Percentiles rank a stretch among this genome's conserved stretches.
Evolutionary conservation across 1,140 invertebrate species (phyloP).

Genomic region (Gryon sp.): DNA sequence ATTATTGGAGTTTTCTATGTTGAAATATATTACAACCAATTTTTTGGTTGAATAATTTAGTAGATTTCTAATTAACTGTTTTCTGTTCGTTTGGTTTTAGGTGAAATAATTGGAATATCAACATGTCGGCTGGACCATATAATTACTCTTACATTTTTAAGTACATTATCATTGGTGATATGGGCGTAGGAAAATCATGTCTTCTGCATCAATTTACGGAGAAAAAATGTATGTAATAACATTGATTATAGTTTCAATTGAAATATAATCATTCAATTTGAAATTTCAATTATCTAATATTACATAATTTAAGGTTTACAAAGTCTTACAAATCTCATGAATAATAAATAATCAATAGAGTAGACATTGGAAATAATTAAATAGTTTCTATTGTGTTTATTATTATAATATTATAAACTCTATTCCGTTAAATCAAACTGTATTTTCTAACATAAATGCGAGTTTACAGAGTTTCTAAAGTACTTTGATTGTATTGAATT

Average conservation of each 20-base stretch:
- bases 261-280: no score
- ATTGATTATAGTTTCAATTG: not conserved
- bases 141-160: conserved; percentile 99
- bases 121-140: conserved; percentile 95
- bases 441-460: no score
- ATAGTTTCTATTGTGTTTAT: no score
- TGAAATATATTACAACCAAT: not conserved
- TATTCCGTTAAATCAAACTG: no score
- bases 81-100: conserved; percentile 23
- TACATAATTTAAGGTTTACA: no score
- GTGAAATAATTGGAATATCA: conserved; percentile 69
- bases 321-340: no score
- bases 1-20: not conserved
- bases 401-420: no score
- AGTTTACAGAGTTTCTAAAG: no score
- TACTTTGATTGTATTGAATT: no score
- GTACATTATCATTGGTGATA: conserved; percentile 99
- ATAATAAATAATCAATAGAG: no score
- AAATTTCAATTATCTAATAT: no score
- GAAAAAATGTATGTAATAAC: conserved; percentile 96
- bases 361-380: no score
- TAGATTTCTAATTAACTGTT: not conserved
- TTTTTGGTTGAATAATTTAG: not conserved
- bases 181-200: conserved; percentile 99
- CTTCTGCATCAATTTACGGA: conserved; percentile 99